Evolutionary conservation across 92 coral and sea anemone genomes (phyloP), one percentile per base, ranked within the genome.

Genomic region (Blastomussa wellsi): DNA sequence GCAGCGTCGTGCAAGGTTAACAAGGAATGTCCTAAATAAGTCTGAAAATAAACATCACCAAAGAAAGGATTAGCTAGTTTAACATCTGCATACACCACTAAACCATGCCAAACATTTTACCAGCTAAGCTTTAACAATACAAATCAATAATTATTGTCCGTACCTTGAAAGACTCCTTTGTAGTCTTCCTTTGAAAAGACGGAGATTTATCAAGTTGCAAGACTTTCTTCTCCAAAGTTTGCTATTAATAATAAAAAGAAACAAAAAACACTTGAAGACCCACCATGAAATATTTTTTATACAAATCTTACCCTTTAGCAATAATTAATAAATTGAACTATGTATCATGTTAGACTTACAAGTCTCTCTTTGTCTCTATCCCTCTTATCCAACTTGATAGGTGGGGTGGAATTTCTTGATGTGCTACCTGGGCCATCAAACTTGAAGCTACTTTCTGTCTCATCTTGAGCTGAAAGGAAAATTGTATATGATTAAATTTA

Each of bases 381-480:
- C 52, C 42, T 83, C 60, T 33, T 83, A 48, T 83, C 87, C 52
- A 36, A 42, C 57, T 75, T 83, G 60, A 83, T 74, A 9, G 74
- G 74, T 7, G 39, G 79, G n/a, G 74, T 57, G 5, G 87, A 74
- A 73, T 74, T 83, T 31, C 80, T 83, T 41, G 89, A 67, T 7
- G 44, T 41, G 49, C 49, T 8, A 29, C 48, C 24, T 3, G 82
- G 5, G 17, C 78, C 92, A 79, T 89, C 89, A 89, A 86, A 83
- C 60, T 89, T 88, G 31, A 76, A 51, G 67, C 29, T 80, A 36
- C 59, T 0, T 17, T 84, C 81, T 73, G 79, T 72, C 20, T 89
- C 92, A 74, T 89, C 90, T 74, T 87, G 89, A 17, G 47, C 92
- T 89, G 80, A 52, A 73, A 81, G 28, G 35, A 67, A 68, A 19